Evolutionary conservation across 2,113 vertebrate species (phyloP).

Genomic region (Ciconia stormi): DNA sequence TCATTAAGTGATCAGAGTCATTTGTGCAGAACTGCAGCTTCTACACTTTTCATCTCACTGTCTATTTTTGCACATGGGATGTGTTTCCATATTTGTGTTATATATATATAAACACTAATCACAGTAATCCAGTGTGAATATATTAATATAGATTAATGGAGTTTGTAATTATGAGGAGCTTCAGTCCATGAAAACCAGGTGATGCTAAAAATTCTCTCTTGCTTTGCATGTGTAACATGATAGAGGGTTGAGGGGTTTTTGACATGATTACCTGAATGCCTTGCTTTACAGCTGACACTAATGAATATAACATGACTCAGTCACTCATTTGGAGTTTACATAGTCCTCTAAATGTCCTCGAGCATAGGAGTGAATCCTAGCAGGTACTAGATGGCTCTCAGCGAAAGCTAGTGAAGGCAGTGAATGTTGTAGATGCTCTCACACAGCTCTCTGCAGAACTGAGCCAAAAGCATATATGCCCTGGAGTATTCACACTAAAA

Average conservation of each 20-base stretch:
- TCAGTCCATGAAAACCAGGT: background rate
- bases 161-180: background rate
- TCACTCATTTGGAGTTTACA: background rate
- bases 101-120: constrained; percentile 24
- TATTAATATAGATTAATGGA: constrained; percentile 43
- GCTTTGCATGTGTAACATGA: background rate
- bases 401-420: background rate
- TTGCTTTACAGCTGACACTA: background rate
- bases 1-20: constrained; percentile 71
- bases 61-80: constrained; percentile 54
- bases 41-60: constrained; percentile 48
- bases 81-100: constrained; percentile 26
- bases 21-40: constrained; percentile 57
- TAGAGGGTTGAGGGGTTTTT: background rate
- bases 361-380: background rate
- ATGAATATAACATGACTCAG: background rate
- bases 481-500: background rate
- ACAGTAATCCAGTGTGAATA: constrained; percentile 36
- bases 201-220: constrained; percentile 6
- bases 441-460: background rate
- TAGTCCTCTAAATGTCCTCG: background rate
- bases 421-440: background rate
- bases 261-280: background rate
- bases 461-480: background rate
- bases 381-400: background rate